These are phyloP conservation scores for Nebria salina DNA, from an alignment of 2,888 invertebrate genomes.

Conservation along the genomic window DNA sequence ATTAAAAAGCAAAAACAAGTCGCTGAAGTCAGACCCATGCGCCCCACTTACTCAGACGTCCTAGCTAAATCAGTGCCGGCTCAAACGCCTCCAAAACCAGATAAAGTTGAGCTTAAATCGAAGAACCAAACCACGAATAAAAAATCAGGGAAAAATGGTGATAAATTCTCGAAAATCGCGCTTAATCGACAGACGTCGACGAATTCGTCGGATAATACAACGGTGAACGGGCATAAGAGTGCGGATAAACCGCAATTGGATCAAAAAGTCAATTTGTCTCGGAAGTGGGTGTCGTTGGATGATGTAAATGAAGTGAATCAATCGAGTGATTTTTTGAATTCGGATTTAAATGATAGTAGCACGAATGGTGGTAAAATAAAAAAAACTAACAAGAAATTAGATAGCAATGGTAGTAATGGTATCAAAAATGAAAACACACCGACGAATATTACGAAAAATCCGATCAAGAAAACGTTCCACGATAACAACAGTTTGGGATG, in stretches of 20 bases:
- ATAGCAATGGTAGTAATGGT: constrained; percentile 54
- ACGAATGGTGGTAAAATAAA: constrained; percentile 65
- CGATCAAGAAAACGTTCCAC: constrained; percentile 56
- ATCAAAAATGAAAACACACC: constrained; percentile 54
- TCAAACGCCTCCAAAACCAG: constrained; percentile 57
- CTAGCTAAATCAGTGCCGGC: constrained; percentile 72
- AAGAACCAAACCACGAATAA: constrained; percentile 60
- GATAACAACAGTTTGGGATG: constrained; percentile 54
- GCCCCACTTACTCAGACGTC: constrained; percentile 87
- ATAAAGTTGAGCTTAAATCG: constrained; percentile 61
- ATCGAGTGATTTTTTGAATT: constrained; percentile 60
- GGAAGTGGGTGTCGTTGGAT: constrained; percentile 72
- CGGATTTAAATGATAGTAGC: constrained; percentile 60
- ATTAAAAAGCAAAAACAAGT: constrained; percentile 74
- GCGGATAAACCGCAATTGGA: constrained; percentile 59
- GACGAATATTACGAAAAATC: constrained; percentile 54
- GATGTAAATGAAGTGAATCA: constrained; percentile 60
- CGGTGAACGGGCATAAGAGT: constrained; percentile 58
- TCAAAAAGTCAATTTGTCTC: constrained; percentile 60
- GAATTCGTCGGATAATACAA: constrained; percentile 64
- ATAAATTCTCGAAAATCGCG: constrained; percentile 57
- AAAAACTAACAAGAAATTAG: constrained; percentile 62
- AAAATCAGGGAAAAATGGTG: constrained; percentile 58
- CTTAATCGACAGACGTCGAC: constrained; percentile 67
- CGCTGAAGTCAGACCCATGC: constrained; percentile 88